Conservation (phyloP, 2,797 vertebrate species). For the Schizopygopsis malacanthus region DNA sequence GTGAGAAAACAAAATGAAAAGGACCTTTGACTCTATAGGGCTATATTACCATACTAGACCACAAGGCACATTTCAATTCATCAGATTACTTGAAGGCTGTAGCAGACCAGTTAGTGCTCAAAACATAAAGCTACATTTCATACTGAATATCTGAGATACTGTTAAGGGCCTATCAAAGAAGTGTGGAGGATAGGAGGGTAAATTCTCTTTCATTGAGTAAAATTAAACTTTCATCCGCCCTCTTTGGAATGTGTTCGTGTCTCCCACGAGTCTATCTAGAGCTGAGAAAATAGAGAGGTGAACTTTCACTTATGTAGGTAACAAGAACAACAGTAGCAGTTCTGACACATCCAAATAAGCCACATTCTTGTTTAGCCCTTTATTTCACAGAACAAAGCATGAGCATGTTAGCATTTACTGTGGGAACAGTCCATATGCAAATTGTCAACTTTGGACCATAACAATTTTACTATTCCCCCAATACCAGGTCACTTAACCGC, state of each 20-base stretch:
- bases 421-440: conserved; percentile 2
- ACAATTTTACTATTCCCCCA: not conserved
- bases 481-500: conserved; percentile 1
- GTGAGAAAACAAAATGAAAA: not conserved
- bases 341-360: conserved; percentile 26
- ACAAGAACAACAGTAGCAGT: not conserved
- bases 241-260: conserved; percentile 1
- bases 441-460: not conserved
- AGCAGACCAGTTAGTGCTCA: not conserved
- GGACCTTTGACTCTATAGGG: not conserved
- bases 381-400: conserved; percentile 13
- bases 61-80: not conserved
- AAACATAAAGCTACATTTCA: not conserved
- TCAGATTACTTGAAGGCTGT: not conserved
- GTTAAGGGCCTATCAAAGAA: not conserved
- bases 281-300: conserved; percentile 24
- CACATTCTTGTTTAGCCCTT: conserved; percentile 17
- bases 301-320: conserved; percentile 43
- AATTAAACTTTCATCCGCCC: conserved; percentile 24
- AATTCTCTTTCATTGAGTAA: conserved; percentile 22
- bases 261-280: not conserved
- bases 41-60: not conserved
- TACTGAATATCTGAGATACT: not conserved
- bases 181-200: conserved; percentile 19
- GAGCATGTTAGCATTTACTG: not conserved